Evolutionary conservation across 1,140 invertebrate genomes (phyloP), one percentile per base, ranked within the genome.

Genomic region (Harpegnathos saltator): DNA sequence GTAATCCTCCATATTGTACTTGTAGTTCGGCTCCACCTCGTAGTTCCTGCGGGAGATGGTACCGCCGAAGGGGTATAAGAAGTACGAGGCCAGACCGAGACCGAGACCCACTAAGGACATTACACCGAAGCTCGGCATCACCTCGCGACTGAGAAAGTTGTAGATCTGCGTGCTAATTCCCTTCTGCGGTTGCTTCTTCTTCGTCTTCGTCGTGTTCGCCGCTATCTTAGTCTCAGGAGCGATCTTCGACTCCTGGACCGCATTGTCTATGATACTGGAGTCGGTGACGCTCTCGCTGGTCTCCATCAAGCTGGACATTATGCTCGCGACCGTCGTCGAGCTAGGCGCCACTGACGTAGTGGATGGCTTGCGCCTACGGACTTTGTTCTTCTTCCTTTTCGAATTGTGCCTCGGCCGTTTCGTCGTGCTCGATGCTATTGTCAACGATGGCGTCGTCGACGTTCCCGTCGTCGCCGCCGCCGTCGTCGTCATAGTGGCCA

Each of bases 91-190:
- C 44, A 97, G 91, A 17, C 97, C 97, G 15, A 97, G 95, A 56
- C 97, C 96, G 52, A 97, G 90, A 9, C 97, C 97, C 19, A 97
- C 95, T 22, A 97, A 92, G 0, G 94, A 94, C 89, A 97, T 97
- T 1, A 97, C 96, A 22, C 97, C 96, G 19, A 97, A 96, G 74
- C 96, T 96, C 0, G 97, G 97, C 96, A 97, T 97, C 0, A 97
- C 96, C 94, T 97, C 97, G 88, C 97, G 94, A 11, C 96, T 96
- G 24, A 97, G 91, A 87, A 97, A 97, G 89, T 97, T 97, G 85
- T 97, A 97, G 44, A 97, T 96, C 91, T 97, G 96, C 0, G 96
- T 96, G 26, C 96, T 95, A 1, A 97, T 95, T 9, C 95, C 95
- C 83, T 95, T 95, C 78, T 95, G 91, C 22, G 92, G 84, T 14